phyloP scores from a whole-genome alignment of 2,797 vertebrate species.

The Catostomus latipinnis region DNA sequence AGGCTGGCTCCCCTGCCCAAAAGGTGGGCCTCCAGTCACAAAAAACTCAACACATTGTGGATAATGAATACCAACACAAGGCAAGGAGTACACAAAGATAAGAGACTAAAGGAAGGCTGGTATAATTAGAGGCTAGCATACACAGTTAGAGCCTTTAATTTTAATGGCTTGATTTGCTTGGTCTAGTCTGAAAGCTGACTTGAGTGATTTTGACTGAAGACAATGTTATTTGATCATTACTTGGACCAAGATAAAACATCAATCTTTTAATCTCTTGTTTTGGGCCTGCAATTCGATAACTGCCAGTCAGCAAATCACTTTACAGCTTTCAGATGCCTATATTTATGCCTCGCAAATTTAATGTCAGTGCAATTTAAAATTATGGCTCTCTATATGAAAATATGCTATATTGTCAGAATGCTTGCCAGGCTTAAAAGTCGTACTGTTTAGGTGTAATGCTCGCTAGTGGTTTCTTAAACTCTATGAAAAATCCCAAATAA shows the following conservation, averaged over 20 bases:
- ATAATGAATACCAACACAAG: conserved; percentile 56
- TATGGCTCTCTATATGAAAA: neutral
- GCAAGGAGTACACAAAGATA: conserved; percentile 50
- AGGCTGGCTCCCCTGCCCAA: conserved; percentile 54
- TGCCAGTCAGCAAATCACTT: neutral
- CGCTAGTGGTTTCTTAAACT: neutral
- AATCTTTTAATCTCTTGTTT: neutral
- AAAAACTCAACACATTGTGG: conserved; percentile 56
- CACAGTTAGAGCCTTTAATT: conserved; percentile 9
- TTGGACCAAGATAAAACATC: no score
- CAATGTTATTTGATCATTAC: no score
- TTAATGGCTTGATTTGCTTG: neutral
- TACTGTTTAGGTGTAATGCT: conserved; percentile 1
- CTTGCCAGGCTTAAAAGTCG: conserved; percentile 1
- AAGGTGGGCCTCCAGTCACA: conserved; percentile 57
- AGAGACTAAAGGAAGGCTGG: neutral
- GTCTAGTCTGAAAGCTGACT: neutral
- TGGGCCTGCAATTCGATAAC: neutral
- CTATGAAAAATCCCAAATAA: no score
- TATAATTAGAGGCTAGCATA: conserved; percentile 29
- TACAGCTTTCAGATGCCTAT: neutral
- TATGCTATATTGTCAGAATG: neutral
- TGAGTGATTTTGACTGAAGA: neutral
- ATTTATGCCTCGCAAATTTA: neutral
- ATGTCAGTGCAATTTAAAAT: neutral